Evolutionary conservation across 2,797 vertebrate genomes (phyloP).

Genomic region (Fundulus diaphanus): DNA sequence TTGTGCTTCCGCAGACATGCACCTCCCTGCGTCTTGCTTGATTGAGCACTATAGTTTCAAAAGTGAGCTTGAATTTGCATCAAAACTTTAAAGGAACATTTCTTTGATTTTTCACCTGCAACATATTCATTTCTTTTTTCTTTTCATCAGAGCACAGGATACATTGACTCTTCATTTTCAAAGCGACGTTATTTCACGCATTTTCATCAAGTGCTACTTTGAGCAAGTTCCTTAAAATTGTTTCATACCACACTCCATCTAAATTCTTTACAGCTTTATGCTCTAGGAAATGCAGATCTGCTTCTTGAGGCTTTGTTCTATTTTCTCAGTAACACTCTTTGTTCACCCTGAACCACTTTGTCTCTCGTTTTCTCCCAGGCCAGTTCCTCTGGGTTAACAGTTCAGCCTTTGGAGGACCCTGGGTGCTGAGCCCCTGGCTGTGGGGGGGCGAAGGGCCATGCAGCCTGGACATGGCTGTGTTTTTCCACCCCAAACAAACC

Average conservation of each 20-base stretch:
- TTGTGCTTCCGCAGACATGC: constrained; percentile 33
- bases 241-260: constrained; percentile 22
- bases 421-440: constrained; percentile 85
- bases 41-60: constrained; percentile 62
- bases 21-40: constrained; percentile 61
- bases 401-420: constrained; percentile 79
- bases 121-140: constrained; percentile 17
- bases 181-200: constrained; percentile 42
- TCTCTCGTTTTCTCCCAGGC: constrained; percentile 56
- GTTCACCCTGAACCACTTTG: background rate
- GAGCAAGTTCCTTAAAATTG: constrained; percentile 12
- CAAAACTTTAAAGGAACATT: constrained; percentile 64
- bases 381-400: constrained; percentile 81
- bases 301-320: background rate
- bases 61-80: constrained; percentile 66
- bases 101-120: constrained; percentile 68
- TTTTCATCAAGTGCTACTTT: constrained; percentile 45
- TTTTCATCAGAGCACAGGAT: constrained; percentile 5
- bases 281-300: background rate
- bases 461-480: constrained; percentile 81
- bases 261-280: background rate
- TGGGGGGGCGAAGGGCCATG: constrained; percentile 68
- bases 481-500: constrained; percentile 80
- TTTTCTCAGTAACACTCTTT: background rate
- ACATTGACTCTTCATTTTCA: constrained; percentile 41